Evolutionary conservation across 2,797 vertebrate species (phyloP).

Genomic region (Chelonia mydas): DNA sequence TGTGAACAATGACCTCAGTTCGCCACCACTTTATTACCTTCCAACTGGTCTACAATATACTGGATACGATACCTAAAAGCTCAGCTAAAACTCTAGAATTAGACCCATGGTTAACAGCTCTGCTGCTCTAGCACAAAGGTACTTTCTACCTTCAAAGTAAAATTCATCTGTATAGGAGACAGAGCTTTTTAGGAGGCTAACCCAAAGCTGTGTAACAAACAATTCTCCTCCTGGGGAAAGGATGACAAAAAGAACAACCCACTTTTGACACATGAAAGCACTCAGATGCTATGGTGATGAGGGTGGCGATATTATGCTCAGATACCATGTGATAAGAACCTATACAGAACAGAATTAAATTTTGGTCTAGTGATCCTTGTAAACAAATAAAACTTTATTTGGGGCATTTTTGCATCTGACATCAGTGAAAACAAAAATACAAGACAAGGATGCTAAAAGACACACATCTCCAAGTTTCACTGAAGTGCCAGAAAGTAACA

Average conservation of each 20-base stretch:
- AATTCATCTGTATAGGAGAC: not conserved
- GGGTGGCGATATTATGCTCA: not conserved
- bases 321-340: not conserved
- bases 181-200: not conserved
- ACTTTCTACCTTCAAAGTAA: not conserved
- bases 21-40: not conserved
- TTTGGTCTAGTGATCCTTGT: not conserved
- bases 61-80: not conserved
- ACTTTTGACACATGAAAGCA: rapidly evolving
- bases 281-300: not conserved
- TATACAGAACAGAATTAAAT: not conserved
- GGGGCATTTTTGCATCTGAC: not conserved
- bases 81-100: not conserved
- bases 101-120: not conserved
- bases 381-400: not conserved
- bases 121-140: not conserved
- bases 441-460: not conserved
- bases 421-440: not conserved
- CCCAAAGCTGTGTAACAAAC: rapidly evolving
- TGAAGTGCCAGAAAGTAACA: not conserved
- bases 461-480: not conserved
- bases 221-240: not conserved
- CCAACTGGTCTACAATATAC: not conserved
- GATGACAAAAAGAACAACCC: not conserved
- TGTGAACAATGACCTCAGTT: not conserved